phyloP scores from a whole-genome alignment of 2,113 vertebrate genomes.

The Rallus limicola region DNA sequence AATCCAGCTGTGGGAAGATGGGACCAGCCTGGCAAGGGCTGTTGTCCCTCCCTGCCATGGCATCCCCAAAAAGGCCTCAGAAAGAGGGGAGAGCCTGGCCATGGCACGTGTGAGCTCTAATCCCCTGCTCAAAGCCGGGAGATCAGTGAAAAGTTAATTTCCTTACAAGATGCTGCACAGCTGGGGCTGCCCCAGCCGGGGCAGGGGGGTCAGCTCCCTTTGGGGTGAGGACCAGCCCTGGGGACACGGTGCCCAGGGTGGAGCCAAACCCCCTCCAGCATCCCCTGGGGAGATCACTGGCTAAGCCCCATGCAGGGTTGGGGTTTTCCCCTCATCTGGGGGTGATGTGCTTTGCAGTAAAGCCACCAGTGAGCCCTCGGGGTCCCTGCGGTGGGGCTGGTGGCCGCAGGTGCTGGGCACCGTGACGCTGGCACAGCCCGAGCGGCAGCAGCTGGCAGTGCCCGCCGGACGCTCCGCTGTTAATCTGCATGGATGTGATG shows the following conservation, averaged over 20 bases:
- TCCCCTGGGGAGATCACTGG: fast-evolving
- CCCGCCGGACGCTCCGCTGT: background rate
- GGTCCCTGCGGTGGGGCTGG: fast-evolving
- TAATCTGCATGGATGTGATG: conserved; percentile 9
- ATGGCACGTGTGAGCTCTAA: background rate
- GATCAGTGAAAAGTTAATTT: conserved; percentile 63
- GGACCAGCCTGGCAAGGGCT: background rate
- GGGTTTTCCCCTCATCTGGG: fast-evolving
- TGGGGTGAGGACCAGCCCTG: fast-evolving
- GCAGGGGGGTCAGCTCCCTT: background rate
- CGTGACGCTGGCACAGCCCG: fast-evolving
- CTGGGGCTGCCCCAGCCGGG: conserved; percentile 8
- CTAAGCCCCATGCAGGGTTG: background rate
- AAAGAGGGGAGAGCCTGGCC: background rate
- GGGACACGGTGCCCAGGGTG: background rate
- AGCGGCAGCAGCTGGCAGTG: conserved; percentile 26
- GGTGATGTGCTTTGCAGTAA: background rate
- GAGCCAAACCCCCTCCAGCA: background rate
- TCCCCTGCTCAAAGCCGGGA: background rate
- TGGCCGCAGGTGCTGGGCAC: background rate
- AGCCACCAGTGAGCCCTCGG: fast-evolving
- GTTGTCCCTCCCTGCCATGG: background rate
- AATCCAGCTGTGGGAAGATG: fast-evolving
- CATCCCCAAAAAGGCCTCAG: background rate
- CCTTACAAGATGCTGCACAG: conserved; percentile 45